phyloP scores from a whole-genome alignment of 2,888 invertebrate species.

The Toxonevra muliebris region DNA sequence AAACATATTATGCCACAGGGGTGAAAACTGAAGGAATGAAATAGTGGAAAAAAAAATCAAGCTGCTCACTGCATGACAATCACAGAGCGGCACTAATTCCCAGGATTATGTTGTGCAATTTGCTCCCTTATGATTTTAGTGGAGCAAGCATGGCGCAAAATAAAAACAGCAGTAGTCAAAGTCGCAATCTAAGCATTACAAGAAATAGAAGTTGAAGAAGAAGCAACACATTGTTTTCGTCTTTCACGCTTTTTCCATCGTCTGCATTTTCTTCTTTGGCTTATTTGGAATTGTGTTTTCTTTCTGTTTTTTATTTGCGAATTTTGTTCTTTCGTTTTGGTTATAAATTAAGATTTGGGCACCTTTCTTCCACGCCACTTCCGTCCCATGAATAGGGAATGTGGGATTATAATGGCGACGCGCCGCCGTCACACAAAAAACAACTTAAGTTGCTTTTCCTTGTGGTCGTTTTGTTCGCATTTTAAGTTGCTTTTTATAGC shows the following conservation, averaged over 20 bases:
- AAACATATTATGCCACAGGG: no score
- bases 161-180: no score
- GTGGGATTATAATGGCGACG: background rate
- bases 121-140: background rate
- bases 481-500: background rate
- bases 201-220: no score
- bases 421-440: slow-evolving; percentile 10
- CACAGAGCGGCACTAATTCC: slow-evolving; percentile 21
- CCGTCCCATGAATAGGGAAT: background rate
- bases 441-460: slow-evolving; percentile 17
- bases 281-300: no score
- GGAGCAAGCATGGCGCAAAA: background rate
- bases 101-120: slow-evolving; percentile 23
- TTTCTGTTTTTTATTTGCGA: background rate
- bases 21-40: no score
- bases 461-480: slow-evolving; percentile 16
- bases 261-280: no score
- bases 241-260: background rate
- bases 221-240: background rate
- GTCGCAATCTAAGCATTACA: no score
- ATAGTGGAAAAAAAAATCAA: background rate
- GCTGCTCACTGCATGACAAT: slow-evolving; percentile 7
- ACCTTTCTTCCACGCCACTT: slow-evolving; percentile 6
- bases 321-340: background rate
- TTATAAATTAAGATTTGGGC: slow-evolving; percentile 23